Evolutionary conservation across 2,888 invertebrate species (phyloP), one percentile per base, ranked within the genome.

Genomic region (Cinara cedri): DNA sequence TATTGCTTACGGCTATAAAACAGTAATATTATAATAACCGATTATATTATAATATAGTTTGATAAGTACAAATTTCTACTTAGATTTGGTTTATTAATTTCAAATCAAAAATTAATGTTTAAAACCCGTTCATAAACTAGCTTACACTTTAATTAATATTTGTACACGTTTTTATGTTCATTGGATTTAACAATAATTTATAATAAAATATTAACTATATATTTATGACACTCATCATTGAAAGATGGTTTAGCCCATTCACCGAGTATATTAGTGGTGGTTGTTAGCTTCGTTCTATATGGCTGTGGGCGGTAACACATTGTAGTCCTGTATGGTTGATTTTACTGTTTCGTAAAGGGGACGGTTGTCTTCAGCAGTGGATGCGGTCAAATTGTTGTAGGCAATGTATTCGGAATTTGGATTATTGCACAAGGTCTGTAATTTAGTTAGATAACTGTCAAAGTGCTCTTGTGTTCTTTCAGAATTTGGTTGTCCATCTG

Each of bases 301-400:
- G 13, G 19, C 82, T 62, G 95, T 93, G 83, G 94, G 95, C 44
- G 95, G 93, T 85, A 95, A 89, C 82, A 95, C 92, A 84, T 94
- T 93, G 86, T 94, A 96, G 87, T 96, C 96, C 86, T 95, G 95
- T 83, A 96, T 90, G 83, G 94, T 94, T 84, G 94, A 93, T 87
- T 95, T 95, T 81, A 96, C 95, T 55, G 94, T 93, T 85, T 94
- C 94, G 87, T 96, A 95, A 82, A 96, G 90, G 44, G 95, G 93
- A 82, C 94, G 90, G 86, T 93, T 93, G 83, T 93, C 92, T 84
- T 94, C 93, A 82, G 89, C 89, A 57, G 44, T 55, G n/a, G 75
- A 81, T 10, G 76, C 78, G 55, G 82, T 81, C 34, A 81, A 65
- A 49, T 75, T 81, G 24, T 82, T 81, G 19, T 78, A 70, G 34